Base-by-base conservation (phyloP, 2,113 vertebrate genomes). In the Thunnus thynnus region DNA sequence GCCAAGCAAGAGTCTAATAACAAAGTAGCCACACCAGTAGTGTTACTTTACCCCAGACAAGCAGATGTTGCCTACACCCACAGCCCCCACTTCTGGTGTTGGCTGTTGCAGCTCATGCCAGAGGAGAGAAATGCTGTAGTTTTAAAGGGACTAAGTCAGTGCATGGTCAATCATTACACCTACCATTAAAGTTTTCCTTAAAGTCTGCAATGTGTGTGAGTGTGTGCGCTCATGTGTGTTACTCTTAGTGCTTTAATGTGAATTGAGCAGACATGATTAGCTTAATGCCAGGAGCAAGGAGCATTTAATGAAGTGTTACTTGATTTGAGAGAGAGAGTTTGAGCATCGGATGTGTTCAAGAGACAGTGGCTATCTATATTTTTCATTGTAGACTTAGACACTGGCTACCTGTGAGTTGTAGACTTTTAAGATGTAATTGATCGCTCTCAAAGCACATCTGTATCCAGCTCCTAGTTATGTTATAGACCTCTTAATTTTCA, bases 181-280 rank as follows among this genome's bases (percentile, higher is more conserved):
- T 25, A 17, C 32, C 17, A 54, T 62, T 67, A 55, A 55, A 46
- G 36, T 63, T 64, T 65, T 62, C 47, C 57, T 32, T 3, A n/a
- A 69, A n/a, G n/a, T 27, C 16, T 13, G 5, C 14, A 20, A 17
- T 41, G 36, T 41, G 48, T 58, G 51, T 25, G 32, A 50, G 47
- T 6, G 9, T 5, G 47, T 48, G 52, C 17, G 22, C 16, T 67
- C 14, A 0, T 54, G 32, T 72, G 54, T n/a, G 18, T 30, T 3
- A 18, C 56, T 30, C 30, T 54, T n/a, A 62, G 27, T 63, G 2
- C 46, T 32, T 70, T 10, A 83, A 71, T 60, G 50, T 65, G 52
- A 50, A 51, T 63, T 64, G 18, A 76, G 72, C 65, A 80, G 67
- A 69, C 48, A 56, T 56, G 36, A 80, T 82, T 75, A 63, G 36